Conservation (phyloP, 2,888 invertebrate species). For the Ormyrus rosae region DNA sequence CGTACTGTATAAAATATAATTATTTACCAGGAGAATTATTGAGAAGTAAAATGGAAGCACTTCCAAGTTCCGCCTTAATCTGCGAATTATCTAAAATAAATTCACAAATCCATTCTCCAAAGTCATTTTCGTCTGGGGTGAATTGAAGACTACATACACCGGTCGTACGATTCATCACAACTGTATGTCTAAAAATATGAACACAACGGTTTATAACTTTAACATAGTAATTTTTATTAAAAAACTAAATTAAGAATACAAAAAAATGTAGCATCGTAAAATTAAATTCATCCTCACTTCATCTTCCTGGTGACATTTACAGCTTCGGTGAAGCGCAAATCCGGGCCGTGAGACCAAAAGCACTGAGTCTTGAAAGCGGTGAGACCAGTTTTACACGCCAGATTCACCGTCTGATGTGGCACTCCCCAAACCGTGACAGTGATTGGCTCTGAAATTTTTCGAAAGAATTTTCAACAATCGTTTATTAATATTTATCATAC, state of each 20-base stretch:
- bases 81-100: slow-evolving; percentile 63
- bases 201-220: no score
- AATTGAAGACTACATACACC: slow-evolving; percentile 72
- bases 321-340: slow-evolving; percentile 54
- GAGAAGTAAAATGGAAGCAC: slow-evolving; percentile 68
- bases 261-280: neutral
- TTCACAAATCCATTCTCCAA: slow-evolving; percentile 73
- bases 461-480: no score
- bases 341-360: slow-evolving; percentile 69
- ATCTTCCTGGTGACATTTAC: slow-evolving; percentile 56
- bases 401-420: slow-evolving; percentile 70
- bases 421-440: slow-evolving; percentile 70
- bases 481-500: slow-evolving; percentile 33
- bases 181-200: slow-evolving; percentile 62
- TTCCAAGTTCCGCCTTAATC: slow-evolving; percentile 66
- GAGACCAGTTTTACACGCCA: slow-evolving; percentile 69
- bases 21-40: slow-evolving; percentile 65
- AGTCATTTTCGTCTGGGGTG: slow-evolving; percentile 66
- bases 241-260: no score
- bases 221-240: no score
- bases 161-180: slow-evolving; percentile 68
- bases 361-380: slow-evolving; percentile 65
- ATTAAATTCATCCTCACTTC: slow-evolving; percentile 59
- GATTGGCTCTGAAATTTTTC: slow-evolving; percentile 69
- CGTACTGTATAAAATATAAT: neutral